Percentiles rank a stretch among this genome's conserved stretches.
These are phyloP conservation scores for Coccyzus lansbergi DNA, from an alignment of 2,797 vertebrate genomes.

Conservation along the genomic window DNA sequence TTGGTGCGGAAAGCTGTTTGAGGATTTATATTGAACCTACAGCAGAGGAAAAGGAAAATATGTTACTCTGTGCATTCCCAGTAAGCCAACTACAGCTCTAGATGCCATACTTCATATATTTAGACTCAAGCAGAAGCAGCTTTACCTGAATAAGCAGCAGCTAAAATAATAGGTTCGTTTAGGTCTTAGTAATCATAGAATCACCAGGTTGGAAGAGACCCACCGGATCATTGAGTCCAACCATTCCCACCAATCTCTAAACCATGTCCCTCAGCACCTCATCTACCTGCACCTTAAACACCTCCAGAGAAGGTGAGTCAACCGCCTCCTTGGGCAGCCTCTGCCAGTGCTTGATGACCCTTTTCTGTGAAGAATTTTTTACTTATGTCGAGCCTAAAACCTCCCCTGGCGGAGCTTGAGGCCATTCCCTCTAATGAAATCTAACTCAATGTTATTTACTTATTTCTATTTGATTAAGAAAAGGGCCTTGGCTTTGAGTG, in stretches of 20 bases:
- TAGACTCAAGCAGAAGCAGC: neutral
- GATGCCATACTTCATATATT: neutral
- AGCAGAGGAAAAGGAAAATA: constrained; percentile 47
- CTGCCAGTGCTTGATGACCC: too few species aligned
- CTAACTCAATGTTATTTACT: neutral
- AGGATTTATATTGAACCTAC: constrained; percentile 9
- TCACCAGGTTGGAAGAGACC: too few species aligned
- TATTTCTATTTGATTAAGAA: neutral
- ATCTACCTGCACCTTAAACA: too few species aligned
- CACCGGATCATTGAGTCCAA: too few species aligned
- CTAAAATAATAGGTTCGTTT: neutral
- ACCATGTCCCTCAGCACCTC: too few species aligned
- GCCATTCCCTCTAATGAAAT: too few species aligned
- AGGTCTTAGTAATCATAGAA: neutral
- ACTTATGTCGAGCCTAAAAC: too few species aligned
- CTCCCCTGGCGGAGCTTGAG: too few species aligned
- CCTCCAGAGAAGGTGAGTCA: too few species aligned
- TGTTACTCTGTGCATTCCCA: neutral
- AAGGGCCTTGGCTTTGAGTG: neutral
- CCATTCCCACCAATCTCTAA: too few species aligned
- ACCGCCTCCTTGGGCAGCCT: too few species aligned
- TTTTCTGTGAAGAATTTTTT: too few species aligned
- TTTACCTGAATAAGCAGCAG: neutral
- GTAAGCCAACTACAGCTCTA: neutral
- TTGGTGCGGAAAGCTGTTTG: neutral